Evolutionary conservation across 2,797 vertebrate genomes (phyloP).

Genomic region (Halcyon smyrnensis): DNA sequence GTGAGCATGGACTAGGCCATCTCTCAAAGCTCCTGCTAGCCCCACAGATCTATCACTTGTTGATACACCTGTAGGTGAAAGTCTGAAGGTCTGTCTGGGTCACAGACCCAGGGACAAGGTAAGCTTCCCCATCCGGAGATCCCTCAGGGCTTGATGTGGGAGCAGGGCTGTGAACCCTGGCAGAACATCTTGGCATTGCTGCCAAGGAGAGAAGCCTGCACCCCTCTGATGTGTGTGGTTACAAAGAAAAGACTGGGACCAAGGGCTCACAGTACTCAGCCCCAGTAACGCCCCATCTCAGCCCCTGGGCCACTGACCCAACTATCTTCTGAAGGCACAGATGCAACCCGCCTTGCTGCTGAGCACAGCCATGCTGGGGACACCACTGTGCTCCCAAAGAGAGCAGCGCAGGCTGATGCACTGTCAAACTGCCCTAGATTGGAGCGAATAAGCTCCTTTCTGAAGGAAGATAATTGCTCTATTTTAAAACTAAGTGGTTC

Average conservation of each 20-base stretch:
- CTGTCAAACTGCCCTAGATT: slow-evolving; percentile 48
- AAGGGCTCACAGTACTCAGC: not conserved
- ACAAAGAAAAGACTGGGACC: not conserved
- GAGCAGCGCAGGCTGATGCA: not conserved
- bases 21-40: not conserved
- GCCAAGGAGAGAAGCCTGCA: not conserved
- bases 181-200: not conserved
- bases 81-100: not conserved
- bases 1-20: not conserved
- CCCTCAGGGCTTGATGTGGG: not conserved
- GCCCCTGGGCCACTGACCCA: not conserved
- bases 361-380: not conserved
- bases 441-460: not conserved
- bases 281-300: not conserved
- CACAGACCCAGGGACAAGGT: not conserved
- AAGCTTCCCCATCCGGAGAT: not conserved
- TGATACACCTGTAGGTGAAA: not conserved
- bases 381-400: not conserved
- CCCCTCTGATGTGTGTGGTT: fast-evolving
- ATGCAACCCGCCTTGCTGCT: no score
- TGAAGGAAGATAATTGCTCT: slow-evolving; percentile 28
- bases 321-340: no score
- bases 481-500: slow-evolving; percentile 66
- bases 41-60: not conserved
- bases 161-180: not conserved